Conservation (phyloP, 2,888 invertebrate genomes). For the Andrena bicolor region DNA sequence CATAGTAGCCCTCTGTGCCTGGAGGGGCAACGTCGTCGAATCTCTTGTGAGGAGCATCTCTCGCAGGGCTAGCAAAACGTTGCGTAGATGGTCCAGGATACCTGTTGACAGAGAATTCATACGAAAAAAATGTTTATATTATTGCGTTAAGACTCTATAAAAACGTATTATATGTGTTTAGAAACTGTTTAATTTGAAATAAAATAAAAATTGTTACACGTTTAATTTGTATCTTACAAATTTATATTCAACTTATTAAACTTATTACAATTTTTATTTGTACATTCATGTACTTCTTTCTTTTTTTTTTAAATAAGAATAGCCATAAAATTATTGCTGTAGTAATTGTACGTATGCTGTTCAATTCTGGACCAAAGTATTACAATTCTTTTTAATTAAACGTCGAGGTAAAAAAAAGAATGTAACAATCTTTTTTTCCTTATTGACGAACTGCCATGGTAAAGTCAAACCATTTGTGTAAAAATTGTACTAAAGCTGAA, state of each 20-base stretch:
- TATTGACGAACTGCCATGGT: conserved; percentile 27
- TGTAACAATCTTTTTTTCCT: conserved; percentile 28
- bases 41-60: conserved; percentile 80
- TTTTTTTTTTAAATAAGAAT: conserved; percentile 26
- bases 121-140: conserved; percentile 55
- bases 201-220: conserved; percentile 39
- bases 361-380: conserved; percentile 24
- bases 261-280: conserved; percentile 29
- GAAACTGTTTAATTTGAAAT: conserved; percentile 33
- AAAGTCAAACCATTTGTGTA: conserved; percentile 42
- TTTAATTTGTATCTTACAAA: conserved; percentile 36
- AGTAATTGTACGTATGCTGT: conserved; percentile 16
- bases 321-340: conserved; percentile 14
- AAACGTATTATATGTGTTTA: conserved; percentile 19
- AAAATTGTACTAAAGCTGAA: conserved; percentile 50
- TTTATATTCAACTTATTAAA: conserved; percentile 18
- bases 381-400: conserved; percentile 27
- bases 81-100: conserved; percentile 80
- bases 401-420: conserved; percentile 1
- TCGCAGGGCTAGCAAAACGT: conserved; percentile 76
- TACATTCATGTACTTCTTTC: conserved; percentile 16
- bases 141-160: neutral
- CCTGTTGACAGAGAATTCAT: conserved; percentile 78
- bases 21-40: conserved; percentile 84
- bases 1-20: conserved; percentile 85